Evolutionary conservation across 2,888 invertebrate species (phyloP), one percentile per base, ranked within the genome.

Genomic region (Aquatica leii): DNA sequence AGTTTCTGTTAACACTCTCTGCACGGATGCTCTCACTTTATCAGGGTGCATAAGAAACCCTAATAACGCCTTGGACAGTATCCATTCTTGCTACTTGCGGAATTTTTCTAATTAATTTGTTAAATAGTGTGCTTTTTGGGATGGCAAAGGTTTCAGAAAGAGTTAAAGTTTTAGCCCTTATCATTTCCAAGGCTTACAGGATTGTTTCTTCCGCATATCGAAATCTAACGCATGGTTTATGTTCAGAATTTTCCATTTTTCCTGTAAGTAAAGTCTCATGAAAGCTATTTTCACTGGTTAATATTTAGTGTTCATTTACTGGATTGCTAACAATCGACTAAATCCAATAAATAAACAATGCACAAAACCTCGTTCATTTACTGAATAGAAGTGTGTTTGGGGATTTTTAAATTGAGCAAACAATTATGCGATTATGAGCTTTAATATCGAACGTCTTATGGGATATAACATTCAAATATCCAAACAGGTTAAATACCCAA

Each of bases 31-130:
- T n/a, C 20, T 34, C 1, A 48, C 48, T 8, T 54, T 31, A 1
- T 14, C 18, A 2, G 21, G 20, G n/a, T 54, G 54, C 21, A 54
- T 41, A 15, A 43, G 54, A 15, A 40, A 41, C 1, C 41, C 21
- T n/a, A 54, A 6, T 11, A 18, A 24, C 2, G 54, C 54, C 11
- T 43, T 41, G 6, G 24, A 5, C 0, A 54, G 1, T 3, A 43
- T 54, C 41, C 54, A 54, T 2, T 21, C 1, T 40, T 20, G 43
- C 11, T 5, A 43, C 43, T 24, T 43, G 24, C 15, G 11, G 6
- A 8, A 1, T 5, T 6, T 18, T 43, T 40, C 20, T 43, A 52
- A 18, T 50, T n/a, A n/a, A n/a, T n/a, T n/a, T n/a, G n/a, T n/a
- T n/a, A n/a, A n/a, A n/a, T n/a, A n/a, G n/a, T n/a, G 50, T 20